Percentiles rank a stretch among this genome's conserved stretches.
Evolutionary conservation across 2,113 vertebrate species (phyloP).

Genomic region (Oryzias melastigma): DNA sequence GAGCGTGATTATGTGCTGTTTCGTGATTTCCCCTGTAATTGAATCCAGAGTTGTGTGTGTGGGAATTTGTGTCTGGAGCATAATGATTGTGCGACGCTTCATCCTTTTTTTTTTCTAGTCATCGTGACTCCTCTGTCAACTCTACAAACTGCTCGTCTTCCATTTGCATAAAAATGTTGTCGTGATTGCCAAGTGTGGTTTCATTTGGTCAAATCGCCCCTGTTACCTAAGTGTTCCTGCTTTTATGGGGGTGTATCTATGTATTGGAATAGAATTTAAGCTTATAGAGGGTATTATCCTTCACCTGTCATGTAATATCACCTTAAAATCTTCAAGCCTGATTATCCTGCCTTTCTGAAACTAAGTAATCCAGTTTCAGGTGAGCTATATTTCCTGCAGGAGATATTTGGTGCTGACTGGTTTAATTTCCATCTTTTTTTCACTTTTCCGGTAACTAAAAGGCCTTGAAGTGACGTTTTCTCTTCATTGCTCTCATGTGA

Average conservation of each 20-base stretch:
- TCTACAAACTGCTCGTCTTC: neutral
- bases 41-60: slow-evolving; percentile 34
- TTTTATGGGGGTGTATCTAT: slow-evolving; percentile 5
- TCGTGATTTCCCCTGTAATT: slow-evolving; percentile 27
- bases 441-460: neutral
- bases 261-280: slow-evolving; percentile 34
- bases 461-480: neutral
- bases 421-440: neutral
- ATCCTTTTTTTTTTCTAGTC: neutral
- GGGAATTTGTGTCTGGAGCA: neutral
- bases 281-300: slow-evolving; percentile 38
- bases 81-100: neutral
- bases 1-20: slow-evolving; percentile 39
- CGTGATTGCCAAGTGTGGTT: neutral
- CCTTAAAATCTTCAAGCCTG: slow-evolving; percentile 48
- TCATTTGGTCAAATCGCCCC: slow-evolving; percentile 4
- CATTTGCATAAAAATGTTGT: neutral
- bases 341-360: slow-evolving; percentile 9
- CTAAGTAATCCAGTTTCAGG: neutral
- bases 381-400: slow-evolving; percentile 10
- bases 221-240: neutral
- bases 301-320: slow-evolving; percentile 42
- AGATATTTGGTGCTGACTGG: too few relatives aligned
- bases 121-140: neutral
- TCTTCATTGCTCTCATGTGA: neutral